Evolutionary conservation across 1,140 invertebrate species (phyloP).

Genomic region (Capitella teleta): DNA sequence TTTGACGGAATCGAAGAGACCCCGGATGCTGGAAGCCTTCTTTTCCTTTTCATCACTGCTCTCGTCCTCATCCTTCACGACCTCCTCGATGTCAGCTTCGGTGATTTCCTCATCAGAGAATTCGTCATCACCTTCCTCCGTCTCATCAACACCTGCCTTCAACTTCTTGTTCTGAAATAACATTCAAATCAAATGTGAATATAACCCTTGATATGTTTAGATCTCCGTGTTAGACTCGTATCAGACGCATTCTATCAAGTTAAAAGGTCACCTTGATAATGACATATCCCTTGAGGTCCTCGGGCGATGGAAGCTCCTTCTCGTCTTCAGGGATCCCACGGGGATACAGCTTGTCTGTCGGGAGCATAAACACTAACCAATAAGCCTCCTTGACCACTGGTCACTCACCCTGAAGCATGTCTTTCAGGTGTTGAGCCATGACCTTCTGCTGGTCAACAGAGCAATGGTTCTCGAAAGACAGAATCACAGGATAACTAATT

Average conservation of each 20-base stretch:
- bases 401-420: constrained; percentile 36
- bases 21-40: background rate
- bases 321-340: constrained; percentile 24
- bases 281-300: constrained; percentile 42
- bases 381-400: background rate
- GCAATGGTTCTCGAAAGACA: constrained; percentile 98
- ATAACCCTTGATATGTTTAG: background rate
- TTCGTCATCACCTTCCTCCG: constrained; percentile 1
- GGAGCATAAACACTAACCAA: background rate
- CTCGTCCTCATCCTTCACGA: background rate
- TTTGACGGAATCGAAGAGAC: background rate
- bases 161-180: constrained; percentile 8
- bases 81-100: background rate
- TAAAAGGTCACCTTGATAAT: constrained; percentile 18
- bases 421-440: constrained; percentile 81
- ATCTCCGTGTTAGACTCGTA: background rate
- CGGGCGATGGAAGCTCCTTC: constrained; percentile 34
- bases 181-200: background rate
- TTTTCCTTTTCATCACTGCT: background rate
- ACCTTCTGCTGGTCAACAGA: constrained; percentile 85
- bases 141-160: background rate
- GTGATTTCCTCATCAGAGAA: constrained; percentile 1
- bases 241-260: background rate
- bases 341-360: constrained; percentile 48
- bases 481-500: constrained; percentile 79